phyloP scores from a whole-genome alignment of 2,113 vertebrate species.

The Lathamus discolor region DNA sequence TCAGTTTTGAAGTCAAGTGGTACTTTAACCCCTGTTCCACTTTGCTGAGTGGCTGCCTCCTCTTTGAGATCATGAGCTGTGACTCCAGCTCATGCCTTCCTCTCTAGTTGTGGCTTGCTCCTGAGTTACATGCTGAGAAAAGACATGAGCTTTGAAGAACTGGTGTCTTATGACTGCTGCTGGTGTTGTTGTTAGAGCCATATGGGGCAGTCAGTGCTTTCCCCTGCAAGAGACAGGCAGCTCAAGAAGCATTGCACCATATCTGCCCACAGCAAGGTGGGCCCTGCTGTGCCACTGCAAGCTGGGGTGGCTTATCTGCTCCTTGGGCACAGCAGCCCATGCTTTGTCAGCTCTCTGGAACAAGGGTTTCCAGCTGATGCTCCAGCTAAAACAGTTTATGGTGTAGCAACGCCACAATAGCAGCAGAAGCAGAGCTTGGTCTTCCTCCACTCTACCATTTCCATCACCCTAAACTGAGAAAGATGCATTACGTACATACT shows the following conservation, averaged over 20 bases:
- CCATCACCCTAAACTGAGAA: not conserved
- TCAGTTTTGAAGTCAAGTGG: not conserved
- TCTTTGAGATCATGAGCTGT: not conserved
- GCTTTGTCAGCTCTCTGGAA: not conserved
- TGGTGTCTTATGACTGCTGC: not conserved
- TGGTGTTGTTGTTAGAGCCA: accelerated
- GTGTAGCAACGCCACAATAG: not conserved
- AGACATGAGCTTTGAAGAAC: not conserved
- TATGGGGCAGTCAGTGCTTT: accelerated
- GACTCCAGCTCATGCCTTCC: not conserved
- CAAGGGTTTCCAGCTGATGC: not conserved
- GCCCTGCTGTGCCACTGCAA: not conserved
- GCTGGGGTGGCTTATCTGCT: not conserved
- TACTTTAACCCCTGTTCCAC: accelerated
- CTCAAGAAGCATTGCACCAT: not conserved
- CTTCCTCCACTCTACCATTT: not conserved
- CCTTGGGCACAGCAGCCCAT: accelerated
- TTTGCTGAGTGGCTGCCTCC: not conserved
- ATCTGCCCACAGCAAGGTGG: not conserved
- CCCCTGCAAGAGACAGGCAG: accelerated
- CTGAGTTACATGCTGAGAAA: not conserved
- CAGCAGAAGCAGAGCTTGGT: not conserved
- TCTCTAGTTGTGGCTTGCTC: not conserved
- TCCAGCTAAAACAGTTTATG: not conserved
- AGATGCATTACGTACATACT: not conserved